Evolutionary conservation across 2,113 vertebrate genomes (phyloP).

Genomic region (Crypturellus undulatus): DNA sequence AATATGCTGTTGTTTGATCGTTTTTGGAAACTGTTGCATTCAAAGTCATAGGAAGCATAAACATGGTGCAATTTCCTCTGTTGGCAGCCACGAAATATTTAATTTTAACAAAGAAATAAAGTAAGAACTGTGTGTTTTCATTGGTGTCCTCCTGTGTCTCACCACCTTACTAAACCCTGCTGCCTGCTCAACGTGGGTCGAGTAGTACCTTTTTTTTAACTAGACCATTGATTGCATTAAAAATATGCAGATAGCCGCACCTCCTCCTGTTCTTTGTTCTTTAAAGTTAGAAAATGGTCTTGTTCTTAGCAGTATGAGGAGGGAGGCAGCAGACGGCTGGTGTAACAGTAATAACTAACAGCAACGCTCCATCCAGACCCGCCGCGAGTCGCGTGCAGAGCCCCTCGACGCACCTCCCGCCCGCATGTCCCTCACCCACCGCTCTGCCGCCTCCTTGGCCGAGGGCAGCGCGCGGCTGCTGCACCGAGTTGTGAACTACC

Average conservation of each 20-base stretch:
- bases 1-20: not conserved
- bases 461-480: not conserved
- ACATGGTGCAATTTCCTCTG: slow-evolving; percentile 10
- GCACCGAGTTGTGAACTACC: not conserved
- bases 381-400: not conserved
- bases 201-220: not conserved
- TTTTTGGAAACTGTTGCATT: slow-evolving; percentile 4
- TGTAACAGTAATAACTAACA: not conserved
- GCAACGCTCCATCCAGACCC: not conserved
- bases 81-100: slow-evolving; percentile 50
- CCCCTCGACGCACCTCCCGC: too few species aligned
- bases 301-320: not conserved
- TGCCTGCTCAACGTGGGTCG: not conserved
- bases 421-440: too few species aligned
- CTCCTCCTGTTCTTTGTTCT: not conserved
- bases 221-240: not conserved
- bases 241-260: not conserved
- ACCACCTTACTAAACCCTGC: not conserved
- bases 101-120: slow-evolving; percentile 67
- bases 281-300: not conserved
- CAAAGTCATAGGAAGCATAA: not conserved
- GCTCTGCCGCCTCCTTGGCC: not conserved
- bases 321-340: not conserved
- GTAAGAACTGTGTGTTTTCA: slow-evolving; percentile 41
- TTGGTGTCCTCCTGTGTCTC: slow-evolving; percentile 35